A percentile compares a stretch with the other conserved stretches of the same genome.
These are phyloP conservation scores for Aix galericulata DNA, from an alignment of 2,113 vertebrate genomes.

Conservation along the genomic window DNA sequence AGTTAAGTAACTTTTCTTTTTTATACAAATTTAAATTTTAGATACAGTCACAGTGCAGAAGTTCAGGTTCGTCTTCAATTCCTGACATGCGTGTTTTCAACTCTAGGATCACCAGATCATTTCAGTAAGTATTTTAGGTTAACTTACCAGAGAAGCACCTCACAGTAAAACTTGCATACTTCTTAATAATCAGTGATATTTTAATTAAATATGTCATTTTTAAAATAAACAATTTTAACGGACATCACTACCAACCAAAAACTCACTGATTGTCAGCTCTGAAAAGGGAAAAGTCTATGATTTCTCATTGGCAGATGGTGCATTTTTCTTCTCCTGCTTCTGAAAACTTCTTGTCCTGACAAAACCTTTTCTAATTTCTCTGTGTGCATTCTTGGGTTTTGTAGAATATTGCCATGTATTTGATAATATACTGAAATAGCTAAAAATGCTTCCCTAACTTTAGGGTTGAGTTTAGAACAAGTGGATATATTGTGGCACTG, in stretches of 20 bases:
- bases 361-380: background rate
- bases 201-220: background rate
- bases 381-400: background rate
- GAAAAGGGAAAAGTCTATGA: background rate
- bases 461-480: constrained; percentile 97
- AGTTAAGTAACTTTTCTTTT: background rate
- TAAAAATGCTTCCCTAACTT: constrained; percentile 5
- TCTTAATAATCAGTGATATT: background rate
- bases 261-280: background rate
- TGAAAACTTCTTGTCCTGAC: background rate
- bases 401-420: background rate
- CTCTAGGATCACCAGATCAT: constrained; percentile 96
- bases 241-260: background rate
- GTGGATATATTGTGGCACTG: constrained; percentile 99
- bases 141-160: background rate
- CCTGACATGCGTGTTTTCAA: constrained; percentile 98
- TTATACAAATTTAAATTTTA: constrained; percentile 61
- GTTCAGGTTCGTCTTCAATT: constrained; percentile 98
- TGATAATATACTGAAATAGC: background rate
- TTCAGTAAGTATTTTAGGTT: constrained; percentile 87
- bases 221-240: background rate
- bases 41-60: constrained; percentile 97
- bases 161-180: background rate
- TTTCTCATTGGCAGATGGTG: background rate
- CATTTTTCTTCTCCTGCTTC: background rate